Evolutionary conservation across 2,888 invertebrate genomes (phyloP).

Genomic region (Tribolium freemani): DNA sequence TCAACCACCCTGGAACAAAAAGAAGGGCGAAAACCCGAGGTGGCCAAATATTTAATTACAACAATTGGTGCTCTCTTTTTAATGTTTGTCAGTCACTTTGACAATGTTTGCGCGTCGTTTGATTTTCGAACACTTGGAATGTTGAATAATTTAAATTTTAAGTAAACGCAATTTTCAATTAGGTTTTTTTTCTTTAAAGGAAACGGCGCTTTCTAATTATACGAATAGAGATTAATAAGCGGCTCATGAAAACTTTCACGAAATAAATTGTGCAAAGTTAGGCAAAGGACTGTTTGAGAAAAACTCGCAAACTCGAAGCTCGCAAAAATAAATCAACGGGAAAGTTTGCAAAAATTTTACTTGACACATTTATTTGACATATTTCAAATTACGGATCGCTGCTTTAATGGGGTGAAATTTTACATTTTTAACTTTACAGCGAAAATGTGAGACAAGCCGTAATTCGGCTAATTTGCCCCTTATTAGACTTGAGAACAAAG

Average conservation of each 20-base stretch:
- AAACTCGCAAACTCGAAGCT: slow-evolving; percentile 35
- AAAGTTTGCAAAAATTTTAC: slow-evolving; percentile 41
- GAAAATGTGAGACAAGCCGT: neutral
- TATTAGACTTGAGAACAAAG: neutral
- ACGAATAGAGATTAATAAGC: slow-evolving; percentile 41
- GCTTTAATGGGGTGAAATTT: slow-evolving; percentile 23
- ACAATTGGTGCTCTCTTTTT: slow-evolving; percentile 10
- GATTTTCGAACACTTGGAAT: neutral
- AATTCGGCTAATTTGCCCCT: neutral
- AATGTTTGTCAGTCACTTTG: neutral
- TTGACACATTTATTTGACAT: slow-evolving; percentile 41
- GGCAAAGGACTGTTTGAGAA: slow-evolving; percentile 29
- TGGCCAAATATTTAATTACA: slow-evolving; percentile 28
- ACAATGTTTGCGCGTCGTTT: slow-evolving; percentile 10
- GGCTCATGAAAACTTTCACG: slow-evolving; percentile 35
- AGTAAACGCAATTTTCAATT: neutral
- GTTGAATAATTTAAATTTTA: slow-evolving; percentile 2
- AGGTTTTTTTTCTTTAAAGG: neutral
- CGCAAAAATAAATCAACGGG: slow-evolving; percentile 38
- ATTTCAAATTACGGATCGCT: slow-evolving; percentile 35
- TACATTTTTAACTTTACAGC: slow-evolving; percentile 12
- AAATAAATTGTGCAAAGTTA: slow-evolving; percentile 40
- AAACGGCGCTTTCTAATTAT: slow-evolving; percentile 21
- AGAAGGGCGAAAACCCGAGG: neutral
- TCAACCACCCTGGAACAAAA: neutral